phyloP scores from a whole-genome alignment of 2,797 vertebrate species.

The Capromys pilorides region DNA sequence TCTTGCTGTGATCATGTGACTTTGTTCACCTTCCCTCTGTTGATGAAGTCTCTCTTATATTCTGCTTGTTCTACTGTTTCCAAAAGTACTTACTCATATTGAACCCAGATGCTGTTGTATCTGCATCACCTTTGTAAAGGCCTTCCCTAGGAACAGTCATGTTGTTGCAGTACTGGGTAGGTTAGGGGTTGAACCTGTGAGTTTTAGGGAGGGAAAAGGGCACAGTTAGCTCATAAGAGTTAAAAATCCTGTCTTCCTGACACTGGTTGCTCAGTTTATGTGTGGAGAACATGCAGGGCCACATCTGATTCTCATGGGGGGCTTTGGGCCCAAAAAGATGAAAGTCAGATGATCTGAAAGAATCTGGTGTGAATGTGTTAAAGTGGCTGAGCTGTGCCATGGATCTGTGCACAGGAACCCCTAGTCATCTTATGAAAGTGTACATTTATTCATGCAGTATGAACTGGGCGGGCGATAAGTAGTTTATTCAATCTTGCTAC shows the following conservation, averaged over 20 bases:
- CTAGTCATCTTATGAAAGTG: neutral
- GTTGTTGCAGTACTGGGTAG: neutral
- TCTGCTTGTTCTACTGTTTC: too few relatives aligned
- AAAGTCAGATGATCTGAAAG: neutral
- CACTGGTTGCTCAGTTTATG: neutral
- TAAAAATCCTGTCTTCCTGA: neutral
- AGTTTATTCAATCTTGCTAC: neutral
- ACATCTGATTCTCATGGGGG: neutral
- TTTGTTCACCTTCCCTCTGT: too few relatives aligned
- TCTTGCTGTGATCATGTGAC: too few relatives aligned
- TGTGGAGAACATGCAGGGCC: neutral
- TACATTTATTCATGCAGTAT: neutral
- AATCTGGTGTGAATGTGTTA: neutral
- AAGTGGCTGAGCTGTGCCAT: neutral
- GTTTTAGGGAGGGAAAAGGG: neutral
- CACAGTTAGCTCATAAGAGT: rapidly evolving
- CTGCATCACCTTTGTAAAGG: neutral
- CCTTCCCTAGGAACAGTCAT: too few relatives aligned
- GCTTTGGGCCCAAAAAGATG: neutral
- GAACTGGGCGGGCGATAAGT: neutral
- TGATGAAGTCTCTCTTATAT: too few relatives aligned
- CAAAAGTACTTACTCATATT: too few relatives aligned
- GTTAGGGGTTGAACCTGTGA: neutral
- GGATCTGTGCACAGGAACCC: neutral
- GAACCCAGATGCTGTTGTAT: neutral